These are phyloP conservation scores for Gouania willdenowi DNA, from an alignment of 2,797 vertebrate genomes.

Conservation along the genomic window DNA sequence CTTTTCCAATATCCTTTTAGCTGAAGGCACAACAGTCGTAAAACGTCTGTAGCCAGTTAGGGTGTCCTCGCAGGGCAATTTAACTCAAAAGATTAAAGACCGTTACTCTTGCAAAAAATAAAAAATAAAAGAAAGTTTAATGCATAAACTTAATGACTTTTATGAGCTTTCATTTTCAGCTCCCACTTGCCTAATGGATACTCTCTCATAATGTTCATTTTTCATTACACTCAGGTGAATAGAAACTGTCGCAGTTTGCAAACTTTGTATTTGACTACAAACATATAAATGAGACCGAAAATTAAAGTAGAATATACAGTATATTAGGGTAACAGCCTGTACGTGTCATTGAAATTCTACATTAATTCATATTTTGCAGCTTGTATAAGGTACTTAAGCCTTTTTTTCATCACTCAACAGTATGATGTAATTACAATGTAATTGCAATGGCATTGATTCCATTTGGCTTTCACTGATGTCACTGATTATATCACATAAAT, in stretches of 20 bases:
- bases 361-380: too few species aligned
- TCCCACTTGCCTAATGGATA: conserved; percentile 32
- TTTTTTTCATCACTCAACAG: too few species aligned
- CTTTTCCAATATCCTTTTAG: conserved; percentile 63
- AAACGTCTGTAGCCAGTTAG: conserved; percentile 58
- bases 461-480: too few species aligned
- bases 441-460: too few species aligned
- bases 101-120: conserved; percentile 18
- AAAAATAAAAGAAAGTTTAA: conserved; percentile 37
- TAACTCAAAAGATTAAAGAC: conserved; percentile 60
- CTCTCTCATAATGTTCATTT: conserved; percentile 18
- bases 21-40: conserved; percentile 50
- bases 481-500: too few species aligned
- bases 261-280: neutral
- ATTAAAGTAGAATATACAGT: too few species aligned
- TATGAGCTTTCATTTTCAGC: conserved; percentile 47
- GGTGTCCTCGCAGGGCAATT: conserved; percentile 52
- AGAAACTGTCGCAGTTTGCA: conserved; percentile 2
- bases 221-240: conserved; percentile 5
- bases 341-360: too few species aligned
- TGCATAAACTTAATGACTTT: conserved; percentile 50
- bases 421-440: too few species aligned
- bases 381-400: too few species aligned
- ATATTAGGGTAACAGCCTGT: too few species aligned
- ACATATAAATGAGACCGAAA: neutral